Evolutionary conservation across 1,140 invertebrate genomes (phyloP), one percentile per base, ranked within the genome.

Genomic region (Cotesia typhae): DNA sequence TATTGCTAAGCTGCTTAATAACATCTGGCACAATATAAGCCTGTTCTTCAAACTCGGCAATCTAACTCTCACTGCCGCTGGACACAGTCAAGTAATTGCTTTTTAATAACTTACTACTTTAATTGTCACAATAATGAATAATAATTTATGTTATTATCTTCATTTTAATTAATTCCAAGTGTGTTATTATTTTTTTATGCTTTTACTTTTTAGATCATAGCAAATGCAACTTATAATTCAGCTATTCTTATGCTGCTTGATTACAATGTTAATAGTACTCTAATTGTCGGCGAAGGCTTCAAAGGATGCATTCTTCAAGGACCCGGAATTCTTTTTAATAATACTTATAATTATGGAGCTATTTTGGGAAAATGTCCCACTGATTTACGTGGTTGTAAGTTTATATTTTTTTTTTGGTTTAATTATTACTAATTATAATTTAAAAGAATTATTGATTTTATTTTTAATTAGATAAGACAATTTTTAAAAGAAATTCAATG

Each of bases 261-360:
- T 73, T 90, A 91, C 41, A 84, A 85, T 52, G 87, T 78, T 83
- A 89, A 82, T 85, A 89, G 78, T 87, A 91, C 67, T 87, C 84
- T 95, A 74, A 90, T 92, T 73, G 90, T 96, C 70, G 94, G 94
- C 36, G 92, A 92, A 81, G 89, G 91, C 71, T 95, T 94, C 87
- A 90, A 89, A 77, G 95, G 94, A 68, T 96, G 95, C 81, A 90
- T 96, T 37, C 88, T 94, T 70, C 92, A 95, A 88, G 94, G 94
- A 12, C 94, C 94, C 4, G 92, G 92, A 67, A 88, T 96, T 17
- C 89, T 93, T 73, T 94, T 96, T 81, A 92, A 94, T 79, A 85
- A 90, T 12, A 88, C 88, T 57, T 83, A 89, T 53, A 87, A 90
- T 37, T 89, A 90, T 76, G 92, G 92, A 79, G 93, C 93, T 3